Conservation (phyloP, 1,140 invertebrate species). For the Archegozetes longisetosus region DNA sequence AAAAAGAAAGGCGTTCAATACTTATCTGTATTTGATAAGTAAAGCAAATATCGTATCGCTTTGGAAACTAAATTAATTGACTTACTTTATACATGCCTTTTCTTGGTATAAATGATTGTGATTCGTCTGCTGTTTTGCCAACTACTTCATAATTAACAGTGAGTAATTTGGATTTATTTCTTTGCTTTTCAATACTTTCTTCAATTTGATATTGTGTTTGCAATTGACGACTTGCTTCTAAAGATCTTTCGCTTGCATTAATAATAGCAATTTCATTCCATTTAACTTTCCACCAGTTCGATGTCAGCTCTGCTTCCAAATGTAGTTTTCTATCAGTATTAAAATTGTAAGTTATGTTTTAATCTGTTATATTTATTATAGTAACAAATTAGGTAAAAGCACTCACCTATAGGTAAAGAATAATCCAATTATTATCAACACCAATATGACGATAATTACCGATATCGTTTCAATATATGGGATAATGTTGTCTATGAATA, state of each 20-base stretch:
- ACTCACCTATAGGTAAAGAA: conserved; percentile 7
- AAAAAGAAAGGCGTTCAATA: too few species aligned
- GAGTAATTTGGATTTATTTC: too few species aligned
- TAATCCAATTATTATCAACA: neutral
- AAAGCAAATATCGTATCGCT: too few species aligned
- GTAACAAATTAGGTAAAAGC: neutral
- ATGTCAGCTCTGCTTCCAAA: conserved; percentile 59
- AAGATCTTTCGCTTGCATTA: conserved; percentile 5
- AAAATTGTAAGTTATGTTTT: neutral
- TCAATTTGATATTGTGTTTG: neutral
- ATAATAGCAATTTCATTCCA: conserved; percentile 41
- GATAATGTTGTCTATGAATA: too few species aligned
- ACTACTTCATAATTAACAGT: too few species aligned
- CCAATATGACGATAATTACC: neutral
- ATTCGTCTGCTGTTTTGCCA: neutral
- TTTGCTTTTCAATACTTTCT: too few species aligned
- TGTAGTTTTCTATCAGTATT: conserved; percentile 44
- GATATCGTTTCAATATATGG: neutral
- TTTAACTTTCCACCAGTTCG: conserved; percentile 61
- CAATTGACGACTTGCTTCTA: neutral
- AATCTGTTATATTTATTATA: neutral
- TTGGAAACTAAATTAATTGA: neutral
- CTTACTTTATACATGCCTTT: conserved; percentile 9
- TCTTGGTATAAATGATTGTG: neutral
- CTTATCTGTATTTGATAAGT: too few species aligned